Percentiles rank a stretch among this genome's conserved stretches.
Evolutionary conservation across 2,113 vertebrate genomes (phyloP).

Genomic region (Rhinoderma darwinii): DNA sequence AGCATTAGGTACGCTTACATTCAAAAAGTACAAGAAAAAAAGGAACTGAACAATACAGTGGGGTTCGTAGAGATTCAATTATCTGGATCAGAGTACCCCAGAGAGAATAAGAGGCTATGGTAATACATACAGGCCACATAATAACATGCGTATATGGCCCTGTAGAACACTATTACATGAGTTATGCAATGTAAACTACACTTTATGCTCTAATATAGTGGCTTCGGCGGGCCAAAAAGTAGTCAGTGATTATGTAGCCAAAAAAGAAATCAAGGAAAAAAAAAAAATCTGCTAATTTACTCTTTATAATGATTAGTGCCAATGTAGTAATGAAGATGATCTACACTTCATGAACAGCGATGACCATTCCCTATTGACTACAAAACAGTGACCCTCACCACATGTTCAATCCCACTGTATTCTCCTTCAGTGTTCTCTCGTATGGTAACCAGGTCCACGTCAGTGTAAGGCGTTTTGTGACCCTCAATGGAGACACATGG

Average conservation of each 20-base stretch:
- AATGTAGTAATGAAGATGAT: not conserved
- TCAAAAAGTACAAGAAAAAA: not conserved
- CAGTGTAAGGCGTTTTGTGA: conserved; percentile 90
- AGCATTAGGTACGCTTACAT: not conserved
- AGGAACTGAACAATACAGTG: not conserved
- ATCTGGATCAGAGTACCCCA: not conserved
- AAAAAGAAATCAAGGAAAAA: too few species aligned
- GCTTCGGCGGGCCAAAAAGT: too few species aligned
- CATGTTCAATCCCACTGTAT: conserved; percentile 94
- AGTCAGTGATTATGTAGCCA: too few species aligned
- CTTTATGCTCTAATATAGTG: too few species aligned
- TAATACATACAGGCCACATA: not conserved
- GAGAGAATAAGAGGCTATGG: not conserved
- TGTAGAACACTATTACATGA: not conserved
- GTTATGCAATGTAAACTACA: not conserved
- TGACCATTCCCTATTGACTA: not conserved
- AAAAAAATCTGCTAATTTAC: too few species aligned
- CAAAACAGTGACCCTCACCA: conserved; percentile 73
- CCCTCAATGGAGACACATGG: conserved; percentile 95
- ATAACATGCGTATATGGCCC: not conserved
- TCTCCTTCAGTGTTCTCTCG: conserved; percentile 86
- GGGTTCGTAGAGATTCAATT: too few species aligned
- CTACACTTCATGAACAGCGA: not conserved
- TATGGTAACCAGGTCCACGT: conserved; percentile 90
- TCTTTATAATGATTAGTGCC: too few species aligned